A percentile compares a stretch with the other conserved stretches of the same genome.
phyloP scores from a whole-genome alignment of 2,113 vertebrate species.

The Thinocorus orbignyianus region DNA sequence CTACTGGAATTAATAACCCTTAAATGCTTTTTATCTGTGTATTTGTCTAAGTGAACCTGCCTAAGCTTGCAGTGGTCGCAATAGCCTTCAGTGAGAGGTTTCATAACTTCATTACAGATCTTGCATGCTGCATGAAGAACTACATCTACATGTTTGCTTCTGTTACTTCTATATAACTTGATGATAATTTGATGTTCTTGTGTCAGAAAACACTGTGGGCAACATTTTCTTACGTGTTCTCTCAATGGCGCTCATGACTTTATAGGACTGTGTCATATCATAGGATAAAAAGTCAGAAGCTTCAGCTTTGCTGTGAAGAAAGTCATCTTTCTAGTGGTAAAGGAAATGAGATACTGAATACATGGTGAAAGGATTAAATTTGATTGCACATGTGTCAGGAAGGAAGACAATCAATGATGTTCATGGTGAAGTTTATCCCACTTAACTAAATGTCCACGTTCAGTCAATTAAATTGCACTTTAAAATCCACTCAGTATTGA shows the following conservation, averaged over 20 bases:
- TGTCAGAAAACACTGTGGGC: background rate
- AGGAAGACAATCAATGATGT: background rate
- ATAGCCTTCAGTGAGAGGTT: background rate
- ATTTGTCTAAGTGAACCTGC: background rate
- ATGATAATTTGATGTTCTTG: background rate
- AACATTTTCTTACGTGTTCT: background rate
- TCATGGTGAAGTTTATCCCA: background rate
- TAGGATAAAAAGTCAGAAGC: background rate
- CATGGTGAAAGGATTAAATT: background rate
- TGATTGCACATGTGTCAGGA: background rate
- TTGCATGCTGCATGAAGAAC: background rate
- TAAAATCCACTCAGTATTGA: background rate
- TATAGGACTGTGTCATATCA: background rate
- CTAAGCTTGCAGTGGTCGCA: background rate
- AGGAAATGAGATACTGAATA: background rate
- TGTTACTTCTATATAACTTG: background rate
- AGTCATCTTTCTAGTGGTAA: background rate
- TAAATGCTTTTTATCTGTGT: background rate
- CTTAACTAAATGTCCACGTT: background rate
- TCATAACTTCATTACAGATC: background rate
- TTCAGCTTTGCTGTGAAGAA: background rate
- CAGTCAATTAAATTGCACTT: constrained; percentile 1
- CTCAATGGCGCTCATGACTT: background rate
- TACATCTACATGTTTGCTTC: background rate
- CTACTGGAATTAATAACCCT: background rate